Conservation (phyloP, 2,888 invertebrate genomes). For the Polymixis lichenea region DNA sequence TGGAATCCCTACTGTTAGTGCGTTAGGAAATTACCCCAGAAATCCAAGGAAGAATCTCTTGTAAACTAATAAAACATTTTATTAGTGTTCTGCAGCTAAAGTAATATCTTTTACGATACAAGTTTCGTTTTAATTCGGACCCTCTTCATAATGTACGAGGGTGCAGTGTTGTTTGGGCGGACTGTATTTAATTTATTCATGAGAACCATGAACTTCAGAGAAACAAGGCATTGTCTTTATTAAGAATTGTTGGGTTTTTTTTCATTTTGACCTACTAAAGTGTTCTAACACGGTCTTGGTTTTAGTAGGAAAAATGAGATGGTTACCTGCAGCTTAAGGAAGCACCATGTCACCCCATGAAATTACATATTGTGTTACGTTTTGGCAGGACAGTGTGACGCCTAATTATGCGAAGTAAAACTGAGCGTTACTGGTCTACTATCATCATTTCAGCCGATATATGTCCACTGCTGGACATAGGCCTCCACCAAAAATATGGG, state of each 20-base stretch:
- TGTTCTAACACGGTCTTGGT: background rate
- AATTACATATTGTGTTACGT: too few relatives aligned
- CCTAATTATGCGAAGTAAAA: too few relatives aligned
- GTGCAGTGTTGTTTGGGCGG: constrained; percentile 24
- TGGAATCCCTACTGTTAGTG: too few relatives aligned
- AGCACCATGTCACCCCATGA: too few relatives aligned
- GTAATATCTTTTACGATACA: constrained; percentile 51
- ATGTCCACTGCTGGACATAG: too few relatives aligned
- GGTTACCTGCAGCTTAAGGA: too few relatives aligned
- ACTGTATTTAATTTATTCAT: constrained; percentile 47
- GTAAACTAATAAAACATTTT: constrained; percentile 55
- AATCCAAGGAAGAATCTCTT: constrained; percentile 10
- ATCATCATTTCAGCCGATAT: too few relatives aligned
- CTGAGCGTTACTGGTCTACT: too few relatives aligned
- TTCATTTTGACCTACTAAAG: background rate
- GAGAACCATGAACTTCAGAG: constrained; percentile 20
- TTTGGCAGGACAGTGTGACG: too few relatives aligned
- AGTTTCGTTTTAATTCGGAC: constrained; percentile 45
- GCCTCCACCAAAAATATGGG: too few relatives aligned
- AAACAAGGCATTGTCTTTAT: constrained; percentile 42
- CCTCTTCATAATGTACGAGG: constrained; percentile 47
- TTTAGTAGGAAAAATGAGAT: background rate
- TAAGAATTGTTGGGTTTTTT: constrained; percentile 22
- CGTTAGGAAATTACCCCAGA: background rate
- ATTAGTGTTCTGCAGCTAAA: constrained; percentile 31